Evolutionary conservation across 2,888 invertebrate genomes (phyloP), one percentile per base, ranked within the genome.

Genomic region (Agriopis aurantiaria): DNA sequence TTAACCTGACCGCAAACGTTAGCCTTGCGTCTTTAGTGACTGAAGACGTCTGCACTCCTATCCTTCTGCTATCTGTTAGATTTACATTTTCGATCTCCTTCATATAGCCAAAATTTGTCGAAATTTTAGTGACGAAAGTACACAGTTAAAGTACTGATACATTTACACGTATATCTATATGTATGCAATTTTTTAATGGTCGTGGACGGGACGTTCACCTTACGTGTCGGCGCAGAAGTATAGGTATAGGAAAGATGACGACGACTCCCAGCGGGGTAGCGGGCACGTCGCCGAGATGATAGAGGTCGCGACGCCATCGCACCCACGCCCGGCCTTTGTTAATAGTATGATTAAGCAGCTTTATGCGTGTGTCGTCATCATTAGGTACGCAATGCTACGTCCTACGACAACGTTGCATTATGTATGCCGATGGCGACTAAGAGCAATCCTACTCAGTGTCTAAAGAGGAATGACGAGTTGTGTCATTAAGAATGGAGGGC

Each of bases 331-430:
- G 40, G 40, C 8, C 33, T 56, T 6, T 55, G n/a, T 45, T 45
- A 7, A 2, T 8, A 12, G 11, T 46, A 23, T 12, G 12, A 48
- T 48, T 33, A 46, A 58, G 33, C 8, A 33, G 12, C 33, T 58
- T n/a, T 33, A 46, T 33, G 10, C 12, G 40, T 43, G 23, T 49
- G 55, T 66, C 52, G 53, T 69, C 65, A 69, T 62, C 8, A 52
- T 66, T 65, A 43, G 17, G 17, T 23, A 69, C 53, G 61, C 48
- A 71, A 68, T 17, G 1, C 55, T 33, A 17, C 23, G 65, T 53
- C 65, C 65, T 69, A 65, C 62, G 65, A 65, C 71, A 67, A 60
- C 17, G 17, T 55, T 67, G 60, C 71, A 67, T 71, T 67, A 64
- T 67, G 55, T 61, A 68, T 65, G 58, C 51, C 60, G 23, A 59